These are phyloP conservation scores for Rhynchophorus ferrugineus DNA, from an alignment of 1,140 invertebrate genomes.

Conservation along the genomic window DNA sequence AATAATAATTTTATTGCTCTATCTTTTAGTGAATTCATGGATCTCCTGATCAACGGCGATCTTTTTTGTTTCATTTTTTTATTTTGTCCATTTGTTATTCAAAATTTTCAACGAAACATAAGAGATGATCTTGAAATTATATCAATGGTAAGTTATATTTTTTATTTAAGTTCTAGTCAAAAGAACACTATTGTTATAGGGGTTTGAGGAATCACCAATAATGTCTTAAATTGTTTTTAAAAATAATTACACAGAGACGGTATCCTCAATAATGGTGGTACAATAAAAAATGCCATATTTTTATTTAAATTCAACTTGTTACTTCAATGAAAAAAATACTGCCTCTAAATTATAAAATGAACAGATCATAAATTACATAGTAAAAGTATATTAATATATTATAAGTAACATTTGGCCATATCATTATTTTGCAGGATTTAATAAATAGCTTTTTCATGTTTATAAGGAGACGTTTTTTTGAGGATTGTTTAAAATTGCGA, in stretches of 20 bases:
- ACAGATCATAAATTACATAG: too few species aligned
- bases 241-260: too few species aligned
- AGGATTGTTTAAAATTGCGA: neutral
- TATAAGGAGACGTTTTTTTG: too few species aligned
- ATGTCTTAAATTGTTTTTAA: too few species aligned
- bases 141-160: neutral
- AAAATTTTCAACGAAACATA: constrained; percentile 32
- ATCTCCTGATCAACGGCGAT: constrained; percentile 40
- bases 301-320: too few species aligned
- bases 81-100: constrained; percentile 35
- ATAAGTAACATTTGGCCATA: too few species aligned
- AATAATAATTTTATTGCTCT: constrained; percentile 35
- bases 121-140: neutral
- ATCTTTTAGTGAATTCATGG: constrained; percentile 37
- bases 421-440: neutral
- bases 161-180: neutral
- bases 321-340: too few species aligned
- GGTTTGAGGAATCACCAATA: neutral
- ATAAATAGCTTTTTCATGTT: neutral
- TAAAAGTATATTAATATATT: too few species aligned
- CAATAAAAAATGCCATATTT: too few species aligned
- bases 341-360: too few species aligned
- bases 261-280: too few species aligned
- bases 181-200: neutral
- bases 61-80: constrained; percentile 38